Conservation (phyloP, 2,113 vertebrate species). For the Aptenodytes forsteri region DNA sequence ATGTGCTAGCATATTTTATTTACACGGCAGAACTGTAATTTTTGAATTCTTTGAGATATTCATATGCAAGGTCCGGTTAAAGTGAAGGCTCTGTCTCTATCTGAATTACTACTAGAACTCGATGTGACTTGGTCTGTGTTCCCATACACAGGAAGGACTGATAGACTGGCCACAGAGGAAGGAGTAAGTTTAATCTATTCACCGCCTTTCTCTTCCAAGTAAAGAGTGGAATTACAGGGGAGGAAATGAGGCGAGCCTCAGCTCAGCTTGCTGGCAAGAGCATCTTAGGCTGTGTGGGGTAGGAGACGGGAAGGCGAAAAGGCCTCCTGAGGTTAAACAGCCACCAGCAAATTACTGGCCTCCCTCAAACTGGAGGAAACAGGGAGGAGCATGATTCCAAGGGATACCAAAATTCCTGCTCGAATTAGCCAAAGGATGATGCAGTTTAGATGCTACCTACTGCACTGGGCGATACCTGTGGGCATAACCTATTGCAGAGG, state of each 20-base stretch:
- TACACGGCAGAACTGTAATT: not conserved
- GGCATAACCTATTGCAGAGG: not conserved
- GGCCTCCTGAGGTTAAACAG: slow-evolving; percentile 31
- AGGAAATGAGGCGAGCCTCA: slow-evolving; percentile 5
- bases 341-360: slow-evolving; percentile 23
- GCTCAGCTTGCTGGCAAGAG: slow-evolving; percentile 9
- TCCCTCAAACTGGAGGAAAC: not conserved
- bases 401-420: not conserved
- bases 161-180: not conserved
- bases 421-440: not conserved
- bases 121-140: not conserved
- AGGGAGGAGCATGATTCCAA: not conserved
- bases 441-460: not conserved
- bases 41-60: not conserved
- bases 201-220: not conserved
- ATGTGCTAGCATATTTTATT: not conserved
- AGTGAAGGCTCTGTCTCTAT: not conserved
- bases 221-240: slow-evolving; percentile 12
- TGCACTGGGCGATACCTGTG: not conserved
- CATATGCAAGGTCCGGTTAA: not conserved
- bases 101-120: not conserved
- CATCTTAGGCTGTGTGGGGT: slow-evolving; percentile 11
- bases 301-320: not conserved
- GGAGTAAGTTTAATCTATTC: not conserved
- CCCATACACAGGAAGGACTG: not conserved